phyloP scores from a whole-genome alignment of 2,888 invertebrate genomes.

The Scrobipalpa atriplicella region DNA sequence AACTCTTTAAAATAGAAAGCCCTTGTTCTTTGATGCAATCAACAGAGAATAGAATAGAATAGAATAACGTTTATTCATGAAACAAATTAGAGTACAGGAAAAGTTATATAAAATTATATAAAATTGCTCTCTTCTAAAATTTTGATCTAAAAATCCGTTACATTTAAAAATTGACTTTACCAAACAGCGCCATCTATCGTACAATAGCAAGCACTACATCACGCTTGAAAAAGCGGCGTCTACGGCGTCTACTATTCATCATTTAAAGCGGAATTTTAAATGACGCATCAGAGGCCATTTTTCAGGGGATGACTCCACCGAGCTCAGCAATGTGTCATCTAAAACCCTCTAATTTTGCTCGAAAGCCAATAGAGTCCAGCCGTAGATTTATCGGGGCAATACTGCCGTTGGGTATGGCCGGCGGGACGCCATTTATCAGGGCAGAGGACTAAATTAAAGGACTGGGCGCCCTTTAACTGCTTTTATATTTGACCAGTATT shows the following conservation, averaged over 20 bases:
- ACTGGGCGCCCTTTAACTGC: slow-evolving; percentile 51
- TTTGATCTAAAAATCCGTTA: no score
- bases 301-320: slow-evolving; percentile 23
- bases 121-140: no score
- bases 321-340: slow-evolving; percentile 29
- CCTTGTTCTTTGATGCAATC: no score
- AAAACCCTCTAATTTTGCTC: slow-evolving; percentile 51
- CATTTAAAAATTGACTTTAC: background rate
- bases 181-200: background rate
- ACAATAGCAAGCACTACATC: background rate
- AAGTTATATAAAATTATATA: no score
- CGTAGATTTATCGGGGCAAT: slow-evolving; percentile 75
- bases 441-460: slow-evolving; percentile 63
- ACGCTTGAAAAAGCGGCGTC: background rate
- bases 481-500: slow-evolving; percentile 51
- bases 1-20: no score
- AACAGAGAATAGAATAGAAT: no score
- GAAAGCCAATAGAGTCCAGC: slow-evolving; percentile 41
- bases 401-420: slow-evolving; percentile 69
- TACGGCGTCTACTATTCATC: slow-evolving; percentile 4
- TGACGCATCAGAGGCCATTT: slow-evolving; percentile 17
- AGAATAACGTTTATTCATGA: no score
- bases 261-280: slow-evolving; percentile 13
- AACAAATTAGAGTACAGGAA: no score
- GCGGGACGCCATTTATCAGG: slow-evolving; percentile 60